Evolutionary conservation across 2,113 vertebrate genomes (phyloP).

Genomic region (Apaloderma vittatum): DNA sequence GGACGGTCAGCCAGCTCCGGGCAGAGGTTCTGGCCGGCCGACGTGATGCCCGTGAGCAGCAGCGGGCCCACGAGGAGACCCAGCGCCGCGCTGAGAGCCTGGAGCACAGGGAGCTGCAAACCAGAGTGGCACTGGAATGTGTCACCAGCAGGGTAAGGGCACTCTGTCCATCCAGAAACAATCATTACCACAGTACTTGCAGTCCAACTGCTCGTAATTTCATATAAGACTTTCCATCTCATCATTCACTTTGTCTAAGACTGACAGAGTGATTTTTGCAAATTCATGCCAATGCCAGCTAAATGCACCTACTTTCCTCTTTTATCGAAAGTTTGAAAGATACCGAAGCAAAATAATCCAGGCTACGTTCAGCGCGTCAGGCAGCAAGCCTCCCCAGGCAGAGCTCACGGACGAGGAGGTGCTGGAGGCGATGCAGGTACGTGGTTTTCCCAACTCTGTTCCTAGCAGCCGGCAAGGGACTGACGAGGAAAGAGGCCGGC

Average conservation of each 20-base stretch:
- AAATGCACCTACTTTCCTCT: neutral
- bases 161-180: neutral
- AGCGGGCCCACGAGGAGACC: neutral
- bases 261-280: neutral
- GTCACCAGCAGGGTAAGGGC: constrained; percentile 57
- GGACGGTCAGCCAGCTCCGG: constrained; percentile 18
- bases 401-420: constrained; percentile 66
- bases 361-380: constrained; percentile 26
- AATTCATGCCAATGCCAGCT: neutral
- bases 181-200: neutral
- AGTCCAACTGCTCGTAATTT: accelerated
- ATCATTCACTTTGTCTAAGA: neutral
- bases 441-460: neutral
- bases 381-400: neutral
- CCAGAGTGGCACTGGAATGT: constrained; percentile 65
- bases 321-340: constrained; percentile 72
- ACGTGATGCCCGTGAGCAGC: neutral
- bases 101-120: constrained; percentile 60
- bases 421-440: constrained; percentile 78
- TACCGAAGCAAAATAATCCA: constrained; percentile 76
- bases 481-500: neutral
- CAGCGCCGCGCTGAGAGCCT: neutral
- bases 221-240: neutral
- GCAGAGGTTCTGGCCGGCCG: neutral
- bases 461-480: neutral